These are phyloP conservation scores for Labroides dimidiatus DNA, from an alignment of 2,797 vertebrate species.

Conservation along the genomic window DNA sequence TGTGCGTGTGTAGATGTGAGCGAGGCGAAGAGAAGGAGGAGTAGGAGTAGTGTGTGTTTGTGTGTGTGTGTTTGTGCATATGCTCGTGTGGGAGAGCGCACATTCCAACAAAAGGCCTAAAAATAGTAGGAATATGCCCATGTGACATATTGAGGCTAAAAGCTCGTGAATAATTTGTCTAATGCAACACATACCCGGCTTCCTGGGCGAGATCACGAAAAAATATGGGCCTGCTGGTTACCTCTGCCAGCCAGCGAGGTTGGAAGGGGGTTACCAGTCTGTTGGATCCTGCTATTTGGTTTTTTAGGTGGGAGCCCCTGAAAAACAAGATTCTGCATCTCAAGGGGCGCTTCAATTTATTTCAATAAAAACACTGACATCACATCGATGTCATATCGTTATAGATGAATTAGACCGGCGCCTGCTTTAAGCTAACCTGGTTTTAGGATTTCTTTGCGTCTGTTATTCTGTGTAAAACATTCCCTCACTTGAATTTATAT, in stretches of 20 bases:
- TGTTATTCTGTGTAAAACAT: too few relatives aligned
- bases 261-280: constrained; percentile 41
- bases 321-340: too few relatives aligned
- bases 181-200: constrained; percentile 68
- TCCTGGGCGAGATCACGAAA: constrained; percentile 42
- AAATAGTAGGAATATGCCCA: constrained; percentile 79
- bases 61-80: constrained; percentile 54
- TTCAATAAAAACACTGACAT: too few relatives aligned
- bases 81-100: constrained; percentile 64
- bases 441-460: not conserved
- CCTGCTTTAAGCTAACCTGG: not conserved
- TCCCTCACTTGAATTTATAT: too few relatives aligned
- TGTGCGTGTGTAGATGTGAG: constrained; percentile 35
- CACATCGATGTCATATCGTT: not conserved
- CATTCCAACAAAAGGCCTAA: constrained; percentile 79
- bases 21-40: constrained; percentile 37
- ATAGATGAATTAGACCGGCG: not conserved
- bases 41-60: not conserved
- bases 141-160: constrained; percentile 84
- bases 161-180: constrained; percentile 83
- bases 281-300: constrained; percentile 20
- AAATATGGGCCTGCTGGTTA: constrained; percentile 59
- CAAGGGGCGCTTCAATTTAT: too few relatives aligned
- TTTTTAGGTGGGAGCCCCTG: too few relatives aligned
- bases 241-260: constrained; percentile 52